Evolutionary conservation across 2,888 invertebrate genomes (phyloP), one percentile per base, ranked within the genome.

Genomic region (Clistopyga incitator): DNA sequence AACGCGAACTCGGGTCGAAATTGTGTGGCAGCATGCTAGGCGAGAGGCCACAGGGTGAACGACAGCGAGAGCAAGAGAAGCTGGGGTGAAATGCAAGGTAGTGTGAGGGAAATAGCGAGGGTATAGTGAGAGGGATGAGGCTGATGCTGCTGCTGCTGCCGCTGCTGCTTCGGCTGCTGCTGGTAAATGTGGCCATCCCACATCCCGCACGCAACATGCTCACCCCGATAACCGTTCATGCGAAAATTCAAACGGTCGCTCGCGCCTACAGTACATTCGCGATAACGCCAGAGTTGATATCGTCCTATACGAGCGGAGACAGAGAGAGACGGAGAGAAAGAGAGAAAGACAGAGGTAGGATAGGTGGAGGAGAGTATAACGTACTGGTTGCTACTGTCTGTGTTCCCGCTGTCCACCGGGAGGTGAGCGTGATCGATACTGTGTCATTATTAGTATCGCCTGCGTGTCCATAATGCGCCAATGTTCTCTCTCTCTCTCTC

Each of bases 221-320:
- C 87, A 85, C 81, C 84, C 86, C 87, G 88, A 90, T 90, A 90
- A 88, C 88, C 89, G 88, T 87, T 90, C 91, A 89, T 90, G 90
- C 89, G 90, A 91, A 89, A 91, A 90, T 91, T 91, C 89, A 89
- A 90, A 91, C 89, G 90, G 87, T 87, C 78, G 67, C 75, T 75
- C 80, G 87, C 90, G 88, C 89, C 89, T 89, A 89, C 88, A 86
- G 78, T 82, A 76, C 82, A 88, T 85, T 88, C 83, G 70, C 84
- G 84, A 84, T 84, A 84, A 84, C 83, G 72, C 83, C 77, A 64
- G 68, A 78, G 72, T 84, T 81, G 74, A 77, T 84, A 80, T 84
- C 80, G 64, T 50, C 77, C 72, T 74, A 38, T 84, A 59, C 68
- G 61, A 59, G 54, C 20, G 34, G 56, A 25, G n/a, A 18, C 18